Percentiles rank a stretch among this genome's conserved stretches.
These are phyloP conservation scores for Myiothlypis coronata DNA, from an alignment of 2,797 vertebrate species.

Conservation along the genomic window DNA sequence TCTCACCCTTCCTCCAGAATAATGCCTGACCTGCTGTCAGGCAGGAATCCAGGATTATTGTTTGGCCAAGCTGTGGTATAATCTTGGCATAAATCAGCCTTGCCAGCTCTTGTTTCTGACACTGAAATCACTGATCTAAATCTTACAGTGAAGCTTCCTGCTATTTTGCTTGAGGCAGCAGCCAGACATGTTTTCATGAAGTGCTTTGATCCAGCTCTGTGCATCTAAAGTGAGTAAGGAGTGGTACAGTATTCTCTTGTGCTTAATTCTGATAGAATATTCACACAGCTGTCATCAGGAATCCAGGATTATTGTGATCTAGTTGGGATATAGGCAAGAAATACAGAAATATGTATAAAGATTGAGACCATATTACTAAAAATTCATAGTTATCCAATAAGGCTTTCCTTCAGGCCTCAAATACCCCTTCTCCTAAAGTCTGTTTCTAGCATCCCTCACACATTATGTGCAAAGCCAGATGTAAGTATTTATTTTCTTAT, in stretches of 20 bases:
- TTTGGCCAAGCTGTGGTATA: neutral
- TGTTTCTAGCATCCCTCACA: neutral
- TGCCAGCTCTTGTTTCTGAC: neutral
- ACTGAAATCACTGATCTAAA: neutral
- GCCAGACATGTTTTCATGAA: neutral
- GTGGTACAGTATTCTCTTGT: neutral
- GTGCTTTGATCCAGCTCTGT: neutral
- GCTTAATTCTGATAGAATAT: neutral
- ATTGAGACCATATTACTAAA: neutral
- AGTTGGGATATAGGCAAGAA: neutral
- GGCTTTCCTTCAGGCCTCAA: neutral
- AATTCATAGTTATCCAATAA: neutral
- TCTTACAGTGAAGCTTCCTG: neutral
- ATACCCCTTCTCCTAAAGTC: neutral
- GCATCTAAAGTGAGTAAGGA: neutral
- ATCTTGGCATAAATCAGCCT: neutral
- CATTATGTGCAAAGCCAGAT: neutral
- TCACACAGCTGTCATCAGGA: neutral
- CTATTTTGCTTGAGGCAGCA: neutral
- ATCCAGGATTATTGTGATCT: neutral
- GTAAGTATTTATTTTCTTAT: neutral
- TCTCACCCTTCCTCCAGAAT: neutral
- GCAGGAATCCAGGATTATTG: no score
- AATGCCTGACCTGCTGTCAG: neutral
- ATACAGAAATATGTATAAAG: neutral